phyloP scores from a whole-genome alignment of 2,113 vertebrate genomes.

The Boulengeromyrus knoepffleri region DNA sequence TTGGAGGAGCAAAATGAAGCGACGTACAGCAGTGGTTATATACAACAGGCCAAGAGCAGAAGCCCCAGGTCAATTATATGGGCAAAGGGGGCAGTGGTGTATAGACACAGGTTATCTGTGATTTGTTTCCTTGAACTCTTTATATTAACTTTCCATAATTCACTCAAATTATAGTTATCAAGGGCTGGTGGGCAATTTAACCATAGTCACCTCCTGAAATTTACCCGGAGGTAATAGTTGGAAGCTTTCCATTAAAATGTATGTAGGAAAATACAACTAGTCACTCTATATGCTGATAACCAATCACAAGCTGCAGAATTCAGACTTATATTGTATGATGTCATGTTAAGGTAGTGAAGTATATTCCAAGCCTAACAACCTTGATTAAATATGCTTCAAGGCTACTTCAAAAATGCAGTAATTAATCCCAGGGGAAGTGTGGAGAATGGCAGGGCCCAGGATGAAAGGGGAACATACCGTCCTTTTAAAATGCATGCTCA shows the following conservation, averaged over 20 bases:
- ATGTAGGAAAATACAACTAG: neutral
- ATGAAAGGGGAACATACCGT: neutral
- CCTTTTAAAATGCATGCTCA: neutral
- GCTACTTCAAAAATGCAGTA: neutral
- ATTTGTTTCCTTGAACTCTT: neutral
- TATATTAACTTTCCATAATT: neutral
- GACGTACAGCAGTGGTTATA: neutral
- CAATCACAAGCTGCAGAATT: neutral
- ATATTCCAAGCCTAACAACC: neutral
- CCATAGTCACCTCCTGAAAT: neutral
- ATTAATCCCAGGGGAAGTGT: neutral
- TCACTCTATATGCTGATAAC: neutral
- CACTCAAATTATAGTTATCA: neutral
- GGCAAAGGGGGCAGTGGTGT: neutral
- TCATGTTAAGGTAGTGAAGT: neutral
- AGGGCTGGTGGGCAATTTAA: neutral
- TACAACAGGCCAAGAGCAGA: neutral
- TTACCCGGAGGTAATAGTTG: neutral
- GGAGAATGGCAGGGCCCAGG: neutral
- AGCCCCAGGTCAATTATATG: neutral
- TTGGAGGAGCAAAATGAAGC: neutral
- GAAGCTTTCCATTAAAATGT: neutral
- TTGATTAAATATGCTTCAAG: neutral
- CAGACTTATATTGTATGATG: neutral
- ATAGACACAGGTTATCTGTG: neutral